Base-by-base conservation (phyloP, 2,113 vertebrate genomes). In the Sterna hirundo region DNA sequence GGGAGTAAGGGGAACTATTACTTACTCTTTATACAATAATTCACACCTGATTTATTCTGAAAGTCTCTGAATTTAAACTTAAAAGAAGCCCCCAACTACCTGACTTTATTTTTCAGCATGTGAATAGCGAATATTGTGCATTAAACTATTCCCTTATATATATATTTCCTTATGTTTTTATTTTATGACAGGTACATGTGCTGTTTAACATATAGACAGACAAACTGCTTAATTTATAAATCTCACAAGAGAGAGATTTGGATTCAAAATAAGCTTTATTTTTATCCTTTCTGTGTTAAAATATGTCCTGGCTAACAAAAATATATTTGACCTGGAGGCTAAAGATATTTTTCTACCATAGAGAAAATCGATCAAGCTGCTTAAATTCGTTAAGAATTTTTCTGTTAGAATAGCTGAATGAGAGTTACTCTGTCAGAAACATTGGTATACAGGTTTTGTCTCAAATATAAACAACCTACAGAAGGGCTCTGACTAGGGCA, bases 401-500 rank as follows among this genome's bases (percentile, higher is more conserved):
- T 72, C 30, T 12, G 12, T 75, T 66, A 52, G 11, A 71, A 61
- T 61, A 40, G 29, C 3, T 71, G 34, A 86, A 68, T 71, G 18
- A 44, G 8, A 83, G 57, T 47, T 91, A 27, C 4, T 49, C 13
- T 82, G 3, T 15, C 30, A 55, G 26, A 40, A 85, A 60, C 5
- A n/a, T n/a, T 62, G 17, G 4, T 46, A 19, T 11, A 46, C 4
- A 13, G 15, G 18, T 83, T 79, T 83, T 78, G 11, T 23, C 47
- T 80, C 16, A 25, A 32, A 32, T 10, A 22, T 22, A 5, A 42
- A 12, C 21, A 65, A 54, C 6, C 4, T 15, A 16, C 52, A 29
- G 16, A 51, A 76, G 6, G 10, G 1, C 6, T 71, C 36, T 71
- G 19, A 20, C 0, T 1, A 52, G 5, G 5, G 5, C 4, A 42